Conservation (phyloP, 2,888 invertebrate genomes). For the Crepidodera aurea region DNA sequence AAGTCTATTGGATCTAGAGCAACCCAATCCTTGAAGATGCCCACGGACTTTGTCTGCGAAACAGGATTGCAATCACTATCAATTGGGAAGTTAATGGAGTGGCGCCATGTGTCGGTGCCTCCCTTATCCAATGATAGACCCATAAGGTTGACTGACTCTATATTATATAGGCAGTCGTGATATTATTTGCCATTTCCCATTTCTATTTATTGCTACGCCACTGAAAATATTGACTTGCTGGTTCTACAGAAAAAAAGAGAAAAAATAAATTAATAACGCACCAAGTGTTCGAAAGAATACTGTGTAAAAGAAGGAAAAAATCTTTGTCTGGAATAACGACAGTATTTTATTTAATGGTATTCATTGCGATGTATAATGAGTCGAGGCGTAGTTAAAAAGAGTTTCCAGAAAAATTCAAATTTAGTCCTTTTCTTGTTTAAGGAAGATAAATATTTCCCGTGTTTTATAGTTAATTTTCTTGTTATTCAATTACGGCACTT, state of each 20-base stretch:
- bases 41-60: too few species aligned
- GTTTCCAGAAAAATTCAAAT: conserved; percentile 12
- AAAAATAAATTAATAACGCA: conserved; percentile 11
- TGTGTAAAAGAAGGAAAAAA: neutral
- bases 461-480: conserved; percentile 1
- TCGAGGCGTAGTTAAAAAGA: neutral
- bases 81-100: too few species aligned
- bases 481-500: conserved; percentile 8
- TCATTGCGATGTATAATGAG: conserved; percentile 12
- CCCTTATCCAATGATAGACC: too few species aligned
- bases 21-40: too few species aligned
- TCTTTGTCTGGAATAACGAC: neutral
- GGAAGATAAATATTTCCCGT: conserved; percentile 10
- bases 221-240: neutral
- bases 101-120: too few species aligned
- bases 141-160: too few species aligned
- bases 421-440: conserved; percentile 5
- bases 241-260: neutral
- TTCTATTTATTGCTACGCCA: too few species aligned
- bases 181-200: too few species aligned
- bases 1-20: too few species aligned
- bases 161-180: too few species aligned
- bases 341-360: conserved; percentile 9
- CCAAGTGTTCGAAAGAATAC: conserved; percentile 7
- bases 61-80: too few species aligned